Conservation (phyloP, 2,888 invertebrate species). For the Hylaea fasciaria region DNA sequence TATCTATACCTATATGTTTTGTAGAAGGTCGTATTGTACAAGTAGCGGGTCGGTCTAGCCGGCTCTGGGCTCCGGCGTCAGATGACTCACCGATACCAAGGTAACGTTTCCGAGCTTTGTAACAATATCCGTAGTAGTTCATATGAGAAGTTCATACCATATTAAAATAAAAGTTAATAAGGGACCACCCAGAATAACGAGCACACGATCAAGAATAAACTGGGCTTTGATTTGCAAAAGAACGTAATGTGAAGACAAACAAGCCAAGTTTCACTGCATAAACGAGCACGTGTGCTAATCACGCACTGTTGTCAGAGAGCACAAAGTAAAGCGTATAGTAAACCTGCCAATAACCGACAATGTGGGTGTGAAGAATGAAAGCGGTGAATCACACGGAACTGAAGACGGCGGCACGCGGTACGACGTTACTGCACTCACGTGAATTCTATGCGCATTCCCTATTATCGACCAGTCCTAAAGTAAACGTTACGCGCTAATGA, state of each 20-base stretch:
- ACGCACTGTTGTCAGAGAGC: constrained; percentile 47
- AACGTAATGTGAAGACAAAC: constrained; percentile 36
- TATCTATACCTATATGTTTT: constrained; percentile 22
- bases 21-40: constrained; percentile 33
- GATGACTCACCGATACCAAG: constrained; percentile 71
- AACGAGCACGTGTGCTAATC: constrained; percentile 47
- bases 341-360: constrained; percentile 55
- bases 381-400: constrained; percentile 72
- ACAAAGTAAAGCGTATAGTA: constrained; percentile 45
- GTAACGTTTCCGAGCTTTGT: constrained; percentile 52
- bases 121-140: constrained; percentile 41
- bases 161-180: constrained; percentile 27
- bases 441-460: constrained; percentile 41
- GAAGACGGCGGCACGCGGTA: constrained; percentile 43
- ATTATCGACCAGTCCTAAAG: constrained; percentile 35
- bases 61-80: constrained; percentile 59
- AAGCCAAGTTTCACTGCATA: constrained; percentile 45
- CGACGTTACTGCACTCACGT: constrained; percentile 23
- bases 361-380: constrained; percentile 71
- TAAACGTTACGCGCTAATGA: constrained; percentile 39
- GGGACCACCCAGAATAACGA: constrained; percentile 19
- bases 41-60: constrained; percentile 57
- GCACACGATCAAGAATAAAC: constrained; percentile 9
- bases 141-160: constrained; percentile 35
- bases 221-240: constrained; percentile 27